A percentile compares a stretch with the other conserved stretches of the same genome.
These are phyloP conservation scores for Drosophila albomicans DNA, from an alignment of 1,140 invertebrate genomes.

Conservation along the genomic window DNA sequence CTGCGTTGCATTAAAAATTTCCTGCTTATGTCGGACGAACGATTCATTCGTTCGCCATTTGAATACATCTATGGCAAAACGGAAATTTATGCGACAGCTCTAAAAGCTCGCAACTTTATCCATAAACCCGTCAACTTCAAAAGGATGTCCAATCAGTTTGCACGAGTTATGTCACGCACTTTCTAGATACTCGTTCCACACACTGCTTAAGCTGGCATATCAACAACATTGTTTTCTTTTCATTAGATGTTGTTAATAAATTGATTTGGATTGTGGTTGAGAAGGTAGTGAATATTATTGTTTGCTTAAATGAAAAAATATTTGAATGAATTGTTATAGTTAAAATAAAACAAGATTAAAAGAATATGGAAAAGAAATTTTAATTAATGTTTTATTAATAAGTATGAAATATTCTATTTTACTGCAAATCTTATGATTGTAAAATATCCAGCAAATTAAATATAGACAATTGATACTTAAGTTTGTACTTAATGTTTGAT, in stretches of 20 bases:
- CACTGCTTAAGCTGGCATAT: background rate
- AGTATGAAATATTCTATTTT: no score
- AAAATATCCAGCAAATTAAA: no score
- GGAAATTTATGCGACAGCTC: conserved; percentile 31
- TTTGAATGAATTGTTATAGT: no score
- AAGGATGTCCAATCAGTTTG: conserved; percentile 38
- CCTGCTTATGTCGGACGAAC: conserved; percentile 8
- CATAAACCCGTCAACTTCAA: conserved; percentile 54
- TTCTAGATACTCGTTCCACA: conserved; percentile 1
- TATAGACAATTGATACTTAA: no score
- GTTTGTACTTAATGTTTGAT: no score
- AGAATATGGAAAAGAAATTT: background rate
- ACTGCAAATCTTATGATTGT: no score
- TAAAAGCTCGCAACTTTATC: conserved; percentile 60
- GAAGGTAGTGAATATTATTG: background rate
- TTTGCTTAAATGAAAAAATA: no score
- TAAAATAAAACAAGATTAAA: no score
- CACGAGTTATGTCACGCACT: conserved; percentile 25
- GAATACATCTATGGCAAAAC: conserved; percentile 58
- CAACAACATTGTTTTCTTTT: background rate
- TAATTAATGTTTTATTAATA: background rate
- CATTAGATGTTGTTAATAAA: no score
- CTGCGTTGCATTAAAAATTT: conserved; percentile 40
- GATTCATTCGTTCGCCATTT: conserved; percentile 21
- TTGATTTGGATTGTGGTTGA: background rate